Base-by-base conservation (phyloP, 2,113 vertebrate genomes). In the Eurypyga helias region DNA sequence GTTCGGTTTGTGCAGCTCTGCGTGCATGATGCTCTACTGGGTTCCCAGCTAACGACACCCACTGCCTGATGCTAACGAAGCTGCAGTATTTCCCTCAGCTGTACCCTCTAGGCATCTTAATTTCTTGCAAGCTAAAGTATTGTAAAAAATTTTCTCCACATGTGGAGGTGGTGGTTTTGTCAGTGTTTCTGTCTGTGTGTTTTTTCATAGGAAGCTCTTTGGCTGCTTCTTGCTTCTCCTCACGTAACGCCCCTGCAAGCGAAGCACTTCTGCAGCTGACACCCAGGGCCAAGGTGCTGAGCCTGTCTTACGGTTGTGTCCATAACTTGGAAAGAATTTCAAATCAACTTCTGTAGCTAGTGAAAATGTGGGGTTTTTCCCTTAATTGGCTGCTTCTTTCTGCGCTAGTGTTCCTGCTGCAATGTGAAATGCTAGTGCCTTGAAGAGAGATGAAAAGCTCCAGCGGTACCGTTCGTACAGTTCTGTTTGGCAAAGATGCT, bases 291-390 rank as follows among this genome's bases (percentile, higher is more conserved):
- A 29, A 48, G 73, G 72, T 28, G 72, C 48, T 2, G 6, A 25
- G 41, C 34, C 55, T 46, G 43, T 17, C 54, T 51, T 29, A 7
- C 0, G 1, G 15, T 33, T 52, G 0, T 2, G 65, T 36, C 28
- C 26, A 3, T 5, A 88, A 45, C 82, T 46, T 43, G 43, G 34
- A 33, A 71, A 46, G 48, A 88, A 83, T 92, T 82, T 49, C 45
- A 73, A 41, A 88, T 86, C 4, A 5, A 45, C 36, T 90, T 87
- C 4, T 55, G 28, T 36, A 92, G 43, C 66, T 64, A 31, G 46
- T 49, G 55, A 49, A 81, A 89, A 72, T 43, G 36, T 25, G 19
- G 33, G 33, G 2, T 21, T 25, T 24, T 25, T 17, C 28, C 31
- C 25, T 84, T 78, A 70, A 91, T 70, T 71, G 75, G 51, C 85